Conservation (phyloP, 2,113 vertebrate species). For the Zootoca vivipara region DNA sequence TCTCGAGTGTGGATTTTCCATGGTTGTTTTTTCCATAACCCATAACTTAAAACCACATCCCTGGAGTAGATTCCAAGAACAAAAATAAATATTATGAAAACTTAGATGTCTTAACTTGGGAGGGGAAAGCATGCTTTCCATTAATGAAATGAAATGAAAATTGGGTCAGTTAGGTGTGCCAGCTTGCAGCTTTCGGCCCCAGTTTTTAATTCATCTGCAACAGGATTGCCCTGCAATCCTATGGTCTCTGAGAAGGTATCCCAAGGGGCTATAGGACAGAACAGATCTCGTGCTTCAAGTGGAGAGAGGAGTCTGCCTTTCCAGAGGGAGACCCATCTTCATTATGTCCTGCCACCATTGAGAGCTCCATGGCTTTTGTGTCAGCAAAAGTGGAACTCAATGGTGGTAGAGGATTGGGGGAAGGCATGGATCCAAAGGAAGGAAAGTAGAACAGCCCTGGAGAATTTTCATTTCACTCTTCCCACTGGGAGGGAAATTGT, state of each 20-base stretch:
- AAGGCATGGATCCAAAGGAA: neutral
- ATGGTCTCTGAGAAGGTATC: neutral
- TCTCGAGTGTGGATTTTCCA: neutral
- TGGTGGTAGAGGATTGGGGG: too few relatives aligned
- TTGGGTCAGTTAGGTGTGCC: neutral
- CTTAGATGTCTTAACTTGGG: neutral
- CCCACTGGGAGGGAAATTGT: neutral
- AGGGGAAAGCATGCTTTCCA: neutral
- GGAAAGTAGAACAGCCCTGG: too few relatives aligned
- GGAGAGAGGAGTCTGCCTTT: neutral
- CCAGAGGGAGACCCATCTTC: neutral
- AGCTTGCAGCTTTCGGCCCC: neutral
- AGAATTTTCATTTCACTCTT: neutral
- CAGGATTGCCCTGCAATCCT: neutral
- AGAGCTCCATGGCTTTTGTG: neutral
- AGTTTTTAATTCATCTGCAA: neutral
- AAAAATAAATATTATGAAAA: neutral
- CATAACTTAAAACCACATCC: neutral
- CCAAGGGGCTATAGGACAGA: neutral
- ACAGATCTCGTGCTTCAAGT: neutral
- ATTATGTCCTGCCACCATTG: neutral
- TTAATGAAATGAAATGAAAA: neutral
- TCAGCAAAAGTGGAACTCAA: neutral
- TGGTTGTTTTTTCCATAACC: neutral
- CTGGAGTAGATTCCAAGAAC: rapidly evolving